Percentiles rank a stretch among this genome's conserved stretches.
phyloP scores from a whole-genome alignment of 1,140 invertebrate genomes.

The Drosophila hydei region DNA sequence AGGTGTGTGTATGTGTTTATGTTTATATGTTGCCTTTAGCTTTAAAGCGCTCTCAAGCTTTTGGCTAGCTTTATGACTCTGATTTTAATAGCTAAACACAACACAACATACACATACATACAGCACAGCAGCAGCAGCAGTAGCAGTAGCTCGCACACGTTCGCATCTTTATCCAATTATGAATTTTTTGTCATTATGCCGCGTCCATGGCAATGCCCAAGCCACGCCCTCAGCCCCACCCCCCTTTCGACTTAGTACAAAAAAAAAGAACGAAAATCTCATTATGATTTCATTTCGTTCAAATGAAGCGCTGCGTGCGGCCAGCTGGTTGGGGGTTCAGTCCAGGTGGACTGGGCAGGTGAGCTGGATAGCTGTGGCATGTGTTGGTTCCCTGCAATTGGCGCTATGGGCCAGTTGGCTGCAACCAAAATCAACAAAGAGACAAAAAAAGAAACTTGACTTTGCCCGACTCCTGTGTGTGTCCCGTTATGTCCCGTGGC shows the following conservation, averaged over 20 bases:
- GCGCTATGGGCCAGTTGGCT: conserved; percentile 49
- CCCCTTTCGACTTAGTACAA: conserved; percentile 49
- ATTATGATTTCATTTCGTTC: conserved; percentile 83
- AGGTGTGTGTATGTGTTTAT: conserved; percentile 1
- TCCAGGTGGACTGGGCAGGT: conserved; percentile 16
- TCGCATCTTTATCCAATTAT: conserved; percentile 82
- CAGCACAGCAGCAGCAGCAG: not conserved
- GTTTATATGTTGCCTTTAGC: conserved; percentile 13
- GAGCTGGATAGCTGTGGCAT: conserved; percentile 47
- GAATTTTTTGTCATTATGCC: conserved; percentile 80
- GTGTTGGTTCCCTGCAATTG: conserved; percentile 72
- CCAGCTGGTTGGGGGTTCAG: conserved; percentile 48
- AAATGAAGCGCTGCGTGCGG: conserved; percentile 70
- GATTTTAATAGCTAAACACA: conserved; percentile 15
- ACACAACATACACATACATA: conserved; percentile 6
- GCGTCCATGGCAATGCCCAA: conserved; percentile 61
- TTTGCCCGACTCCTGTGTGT: conserved; percentile 22
- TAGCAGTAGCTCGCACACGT: conserved; percentile 46
- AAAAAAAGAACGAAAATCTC: conserved; percentile 74
- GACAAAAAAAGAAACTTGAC: conserved; percentile 31
- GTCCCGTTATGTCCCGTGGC: conserved; percentile 46
- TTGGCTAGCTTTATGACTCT: conserved; percentile 1
- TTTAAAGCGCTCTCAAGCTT: conserved; percentile 16
- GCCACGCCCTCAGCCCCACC: not conserved
- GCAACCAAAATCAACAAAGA: conserved; percentile 43